phyloP scores from a whole-genome alignment of 2,888 invertebrate species.

The Melanotus villosus region DNA sequence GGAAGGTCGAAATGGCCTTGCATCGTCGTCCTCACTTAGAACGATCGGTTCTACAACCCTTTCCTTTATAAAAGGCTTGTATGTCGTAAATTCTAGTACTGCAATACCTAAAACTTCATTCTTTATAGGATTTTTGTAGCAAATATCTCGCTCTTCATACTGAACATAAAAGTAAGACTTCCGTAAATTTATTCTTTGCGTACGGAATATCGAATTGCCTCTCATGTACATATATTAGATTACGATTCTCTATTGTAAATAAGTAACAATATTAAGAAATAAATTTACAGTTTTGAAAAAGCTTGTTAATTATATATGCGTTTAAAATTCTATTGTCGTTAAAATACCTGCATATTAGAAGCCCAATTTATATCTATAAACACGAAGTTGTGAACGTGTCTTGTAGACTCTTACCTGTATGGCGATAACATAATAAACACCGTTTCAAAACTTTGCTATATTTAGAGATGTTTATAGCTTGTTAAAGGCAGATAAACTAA shows the following conservation, averaged over 20 bases:
- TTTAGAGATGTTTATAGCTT: no score
- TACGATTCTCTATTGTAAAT: background rate
- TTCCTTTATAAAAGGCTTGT: conserved; percentile 27
- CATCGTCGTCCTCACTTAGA: conserved; percentile 21
- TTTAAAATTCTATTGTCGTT: background rate
- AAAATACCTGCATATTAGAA: background rate
- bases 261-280: background rate
- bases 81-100: conserved; percentile 28
- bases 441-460: no score
- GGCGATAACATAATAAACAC: no score
- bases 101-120: conserved; percentile 10
- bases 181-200: background rate
- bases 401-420: no score
- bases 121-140: conserved; percentile 13
- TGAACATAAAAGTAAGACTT: background rate
- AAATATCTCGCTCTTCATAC: background rate
- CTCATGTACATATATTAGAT: background rate
- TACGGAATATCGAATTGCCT: no score
- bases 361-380: background rate
- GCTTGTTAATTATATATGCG: background rate
- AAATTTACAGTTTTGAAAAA: background rate
- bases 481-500: no score
- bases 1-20: conserved; percentile 32
- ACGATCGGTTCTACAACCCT: conserved; percentile 37
- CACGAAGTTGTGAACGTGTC: background rate